phyloP scores from a whole-genome alignment of 2,888 invertebrate genomes.

The Eupithecia inturbata region DNA sequence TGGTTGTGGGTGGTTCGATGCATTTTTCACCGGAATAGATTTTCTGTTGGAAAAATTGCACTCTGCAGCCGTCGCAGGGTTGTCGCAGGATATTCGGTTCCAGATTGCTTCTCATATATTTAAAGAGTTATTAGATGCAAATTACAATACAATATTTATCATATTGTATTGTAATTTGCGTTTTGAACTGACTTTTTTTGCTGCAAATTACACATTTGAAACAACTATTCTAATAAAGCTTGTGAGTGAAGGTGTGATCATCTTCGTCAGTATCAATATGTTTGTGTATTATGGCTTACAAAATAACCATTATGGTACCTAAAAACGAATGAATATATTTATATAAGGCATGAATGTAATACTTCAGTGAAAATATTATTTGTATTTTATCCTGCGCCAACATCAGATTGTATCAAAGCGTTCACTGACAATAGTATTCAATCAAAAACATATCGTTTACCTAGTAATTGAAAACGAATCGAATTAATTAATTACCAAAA shows the following conservation, averaged over 20 bases:
- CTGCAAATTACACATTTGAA: not conserved
- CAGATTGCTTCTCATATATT: slow-evolving; percentile 52
- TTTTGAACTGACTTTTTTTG: not conserved
- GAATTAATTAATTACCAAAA: slow-evolving; percentile 56
- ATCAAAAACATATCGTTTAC: slow-evolving; percentile 54
- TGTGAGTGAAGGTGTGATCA: not conserved
- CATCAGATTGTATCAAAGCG: slow-evolving; percentile 15
- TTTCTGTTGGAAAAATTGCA: slow-evolving; percentile 69
- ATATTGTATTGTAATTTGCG: not conserved
- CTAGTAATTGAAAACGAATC: slow-evolving; percentile 59
- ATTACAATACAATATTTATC: not conserved
- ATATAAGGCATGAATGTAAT: too few relatives aligned
- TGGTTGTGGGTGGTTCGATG: slow-evolving; percentile 56
- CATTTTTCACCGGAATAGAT: slow-evolving; percentile 71
- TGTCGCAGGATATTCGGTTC: slow-evolving; percentile 63
- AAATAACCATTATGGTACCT: not conserved
- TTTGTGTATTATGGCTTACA: too few relatives aligned
- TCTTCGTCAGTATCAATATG: not conserved
- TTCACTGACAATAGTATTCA: slow-evolving; percentile 38
- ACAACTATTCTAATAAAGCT: not conserved
- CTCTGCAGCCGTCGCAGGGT: slow-evolving; percentile 54
- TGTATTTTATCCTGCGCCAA: not conserved
- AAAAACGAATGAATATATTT: too few relatives aligned
- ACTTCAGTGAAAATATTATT: not conserved
- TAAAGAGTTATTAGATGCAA: slow-evolving; percentile 34